These are phyloP conservation scores for Pediacus dermestoides DNA, from an alignment of 2,888 invertebrate genomes.

Conservation along the genomic window DNA sequence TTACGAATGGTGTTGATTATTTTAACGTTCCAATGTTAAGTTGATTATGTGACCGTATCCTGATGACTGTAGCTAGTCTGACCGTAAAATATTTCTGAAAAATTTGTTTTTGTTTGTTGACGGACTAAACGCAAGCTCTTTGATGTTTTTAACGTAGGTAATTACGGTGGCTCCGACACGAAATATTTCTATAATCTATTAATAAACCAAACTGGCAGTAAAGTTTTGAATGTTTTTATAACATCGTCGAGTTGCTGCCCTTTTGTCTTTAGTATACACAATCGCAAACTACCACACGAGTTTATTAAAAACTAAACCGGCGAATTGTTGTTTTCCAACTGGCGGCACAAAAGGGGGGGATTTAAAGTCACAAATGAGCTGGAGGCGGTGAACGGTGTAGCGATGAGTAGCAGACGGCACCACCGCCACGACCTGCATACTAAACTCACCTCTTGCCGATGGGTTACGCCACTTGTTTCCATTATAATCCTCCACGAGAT, in stretches of 20 bases:
- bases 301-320: too few relatives aligned
- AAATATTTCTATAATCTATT: too few relatives aligned
- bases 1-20: slow-evolving; percentile 15
- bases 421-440: slow-evolving; percentile 39
- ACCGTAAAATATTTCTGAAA: slow-evolving; percentile 15
- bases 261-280: too few relatives aligned
- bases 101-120: slow-evolving; percentile 13
- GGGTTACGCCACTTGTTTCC: slow-evolving; percentile 29
- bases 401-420: slow-evolving; percentile 46
- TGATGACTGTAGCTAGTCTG: slow-evolving; percentile 11
- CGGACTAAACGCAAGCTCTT: too few relatives aligned
- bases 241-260: too few relatives aligned
- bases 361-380: slow-evolving; percentile 31
- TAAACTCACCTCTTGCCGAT: slow-evolving; percentile 33
- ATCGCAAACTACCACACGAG: too few relatives aligned
- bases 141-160: too few relatives aligned
- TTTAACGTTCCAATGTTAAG: slow-evolving; percentile 15
- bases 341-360: slow-evolving; percentile 9
- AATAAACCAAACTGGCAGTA: too few relatives aligned
- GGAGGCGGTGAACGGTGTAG: slow-evolving; percentile 31
- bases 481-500: slow-evolving; percentile 30
- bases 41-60: slow-evolving; percentile 13
- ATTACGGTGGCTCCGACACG: too few relatives aligned
- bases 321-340: background rate
- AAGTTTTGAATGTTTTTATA: too few relatives aligned